Conservation (phyloP, 2,797 vertebrate species). For the Yasuhikotakia modesta region DNA sequence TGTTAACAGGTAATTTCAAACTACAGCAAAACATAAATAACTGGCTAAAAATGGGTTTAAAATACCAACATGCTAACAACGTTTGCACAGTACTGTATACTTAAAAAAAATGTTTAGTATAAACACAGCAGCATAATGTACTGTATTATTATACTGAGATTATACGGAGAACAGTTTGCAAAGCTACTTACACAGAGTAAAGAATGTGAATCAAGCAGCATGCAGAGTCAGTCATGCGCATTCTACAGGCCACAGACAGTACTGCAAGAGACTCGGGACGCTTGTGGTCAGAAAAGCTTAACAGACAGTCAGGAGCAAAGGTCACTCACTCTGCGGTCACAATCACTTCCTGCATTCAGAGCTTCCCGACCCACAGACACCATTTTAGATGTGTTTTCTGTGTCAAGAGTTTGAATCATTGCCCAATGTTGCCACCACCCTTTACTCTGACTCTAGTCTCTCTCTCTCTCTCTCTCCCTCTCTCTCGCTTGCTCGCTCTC, state of each 20-base stretch:
- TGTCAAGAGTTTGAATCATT: conserved; percentile 68
- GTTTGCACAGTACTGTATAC: too few species aligned
- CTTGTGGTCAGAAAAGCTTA: conserved; percentile 48
- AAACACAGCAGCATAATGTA: neutral
- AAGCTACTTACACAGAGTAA: neutral
- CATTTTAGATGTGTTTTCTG: conserved; percentile 65
- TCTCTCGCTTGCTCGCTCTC: conserved; percentile 38
- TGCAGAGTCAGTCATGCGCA: conserved; percentile 48
- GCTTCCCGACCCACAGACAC: conserved; percentile 69
- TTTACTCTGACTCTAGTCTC: conserved; percentile 26
- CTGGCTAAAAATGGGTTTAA: too few species aligned
- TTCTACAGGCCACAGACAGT: conserved; percentile 62
- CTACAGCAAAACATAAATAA: too few species aligned
- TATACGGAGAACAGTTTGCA: neutral
- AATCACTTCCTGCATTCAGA: conserved; percentile 70
- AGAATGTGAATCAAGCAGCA: conserved; percentile 20
- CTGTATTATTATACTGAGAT: too few species aligned
- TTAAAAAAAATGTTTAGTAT: neutral
- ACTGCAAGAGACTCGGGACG: conserved; percentile 58
- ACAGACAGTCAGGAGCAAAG: conserved; percentile 63
- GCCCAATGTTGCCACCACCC: conserved; percentile 39
- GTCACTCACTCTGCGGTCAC: conserved; percentile 69
- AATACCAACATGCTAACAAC: too few species aligned
- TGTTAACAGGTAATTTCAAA: too few species aligned
- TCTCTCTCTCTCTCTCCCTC: conserved; percentile 22